Percentiles rank a stretch among this genome's conserved stretches.
Conservation (phyloP, 2,113 vertebrate species). For the Mohoua ochrocephala region DNA sequence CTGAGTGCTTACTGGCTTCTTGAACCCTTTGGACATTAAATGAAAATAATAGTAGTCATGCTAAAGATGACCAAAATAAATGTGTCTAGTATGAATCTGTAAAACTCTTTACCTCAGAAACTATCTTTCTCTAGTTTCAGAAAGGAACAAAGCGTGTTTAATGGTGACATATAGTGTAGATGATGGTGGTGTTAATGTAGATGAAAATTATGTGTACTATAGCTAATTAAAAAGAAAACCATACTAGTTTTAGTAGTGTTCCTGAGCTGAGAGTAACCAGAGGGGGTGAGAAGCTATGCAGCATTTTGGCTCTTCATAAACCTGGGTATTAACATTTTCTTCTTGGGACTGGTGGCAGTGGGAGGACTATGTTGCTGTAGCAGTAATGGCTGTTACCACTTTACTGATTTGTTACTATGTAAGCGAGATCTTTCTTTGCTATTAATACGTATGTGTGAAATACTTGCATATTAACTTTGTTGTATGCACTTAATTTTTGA, state of each 20-base stretch:
- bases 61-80: neutral
- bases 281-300: neutral
- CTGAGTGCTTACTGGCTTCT: neutral
- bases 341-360: neutral
- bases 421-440: neutral
- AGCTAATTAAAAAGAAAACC: neutral
- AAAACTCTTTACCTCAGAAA: neutral
- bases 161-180: neutral
- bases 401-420: neutral
- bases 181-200: neutral
- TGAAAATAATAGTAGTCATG: neutral
- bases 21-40: neutral
- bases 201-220: neutral
- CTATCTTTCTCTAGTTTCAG: neutral
- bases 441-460: neutral
- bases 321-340: neutral
- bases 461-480: neutral
- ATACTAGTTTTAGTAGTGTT: neutral
- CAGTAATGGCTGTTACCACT: neutral
- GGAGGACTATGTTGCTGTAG: neutral
- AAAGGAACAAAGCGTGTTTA: neutral
- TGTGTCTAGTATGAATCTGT: neutral
- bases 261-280: neutral
- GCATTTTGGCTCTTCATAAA: neutral
- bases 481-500: neutral